These are phyloP conservation scores for Prochilodus magdalenae DNA, from an alignment of 2,113 vertebrate species.

Conservation along the genomic window DNA sequence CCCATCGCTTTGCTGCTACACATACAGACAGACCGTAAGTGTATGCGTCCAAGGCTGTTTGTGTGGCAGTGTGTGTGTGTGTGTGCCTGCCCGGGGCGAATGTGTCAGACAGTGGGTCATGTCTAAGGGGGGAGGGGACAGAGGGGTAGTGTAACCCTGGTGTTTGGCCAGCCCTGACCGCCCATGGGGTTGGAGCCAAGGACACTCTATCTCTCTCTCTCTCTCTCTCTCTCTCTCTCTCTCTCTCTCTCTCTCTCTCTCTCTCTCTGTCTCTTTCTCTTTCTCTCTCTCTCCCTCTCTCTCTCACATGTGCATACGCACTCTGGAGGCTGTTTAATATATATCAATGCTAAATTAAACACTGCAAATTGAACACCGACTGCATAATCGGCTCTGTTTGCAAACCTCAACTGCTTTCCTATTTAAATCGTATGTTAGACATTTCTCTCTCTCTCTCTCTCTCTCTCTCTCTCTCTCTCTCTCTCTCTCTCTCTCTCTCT, in stretches of 20 bases:
- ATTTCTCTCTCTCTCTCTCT: slow-evolving; percentile 34
- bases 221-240: not conserved
- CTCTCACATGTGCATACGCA: slow-evolving; percentile 1
- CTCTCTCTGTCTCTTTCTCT: not conserved
- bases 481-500: slow-evolving; percentile 30
- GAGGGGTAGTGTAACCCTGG: slow-evolving; percentile 7
- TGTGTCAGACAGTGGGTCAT: slow-evolving; percentile 33
- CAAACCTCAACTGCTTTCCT: not conserved
- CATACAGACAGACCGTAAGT: slow-evolving; percentile 22
- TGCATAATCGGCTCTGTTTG: slow-evolving; percentile 16
- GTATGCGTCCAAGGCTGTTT: slow-evolving; percentile 39
- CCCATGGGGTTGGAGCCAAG: not conserved
- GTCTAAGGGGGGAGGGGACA: slow-evolving; percentile 3
- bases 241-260: not conserved
- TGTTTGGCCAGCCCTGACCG: not conserved
- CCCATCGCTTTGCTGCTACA: slow-evolving; percentile 47
- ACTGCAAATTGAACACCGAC: not conserved
- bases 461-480: slow-evolving; percentile 35
- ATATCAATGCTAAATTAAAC: slow-evolving; percentile 28
- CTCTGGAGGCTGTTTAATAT: slow-evolving; percentile 5
- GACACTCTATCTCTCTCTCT: not conserved
- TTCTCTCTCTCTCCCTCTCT: not conserved
- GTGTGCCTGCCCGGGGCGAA: not conserved
- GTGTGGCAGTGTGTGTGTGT: slow-evolving; percentile 27
- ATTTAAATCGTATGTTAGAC: not conserved